Evolutionary conservation across 2,113 vertebrate genomes (phyloP).

Genomic region (Rissa tridactyla): DNA sequence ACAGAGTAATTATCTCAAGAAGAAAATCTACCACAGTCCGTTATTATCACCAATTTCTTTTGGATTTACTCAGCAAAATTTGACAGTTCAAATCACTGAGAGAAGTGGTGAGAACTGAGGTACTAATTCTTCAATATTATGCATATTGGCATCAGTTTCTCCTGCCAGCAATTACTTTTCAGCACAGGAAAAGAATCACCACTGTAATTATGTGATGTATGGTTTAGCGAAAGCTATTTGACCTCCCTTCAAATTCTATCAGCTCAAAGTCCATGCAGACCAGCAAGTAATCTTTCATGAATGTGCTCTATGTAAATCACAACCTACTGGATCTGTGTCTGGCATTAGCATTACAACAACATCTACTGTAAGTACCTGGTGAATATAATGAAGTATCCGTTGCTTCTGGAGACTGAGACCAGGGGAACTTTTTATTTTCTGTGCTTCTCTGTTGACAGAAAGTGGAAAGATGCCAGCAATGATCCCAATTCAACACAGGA

Average conservation of each 20-base stretch:
- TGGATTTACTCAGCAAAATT: conserved; percentile 12
- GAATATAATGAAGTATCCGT: not conserved
- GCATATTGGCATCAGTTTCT: conserved; percentile 1
- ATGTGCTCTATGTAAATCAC: conserved; percentile 30
- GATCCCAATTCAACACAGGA: not conserved
- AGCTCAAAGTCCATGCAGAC: conserved; percentile 16
- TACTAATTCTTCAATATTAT: conserved; percentile 34
- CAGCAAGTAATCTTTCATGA: conserved; percentile 4
- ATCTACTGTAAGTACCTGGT: not conserved
- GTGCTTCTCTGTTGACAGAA: not conserved
- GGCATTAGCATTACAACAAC: not conserved
- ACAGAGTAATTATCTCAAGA: conserved; percentile 12
- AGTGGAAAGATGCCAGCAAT: not conserved
- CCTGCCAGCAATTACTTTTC: conserved; percentile 43
- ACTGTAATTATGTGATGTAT: conserved; percentile 44
- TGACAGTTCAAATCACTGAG: conserved; percentile 7
- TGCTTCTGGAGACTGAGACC: not conserved
- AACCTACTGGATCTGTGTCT: not conserved
- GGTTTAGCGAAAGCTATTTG: conserved; percentile 49
- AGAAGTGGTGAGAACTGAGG: not conserved
- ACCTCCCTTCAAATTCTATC: conserved; percentile 38
- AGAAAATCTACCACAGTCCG: not conserved
- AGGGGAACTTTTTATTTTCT: not conserved
- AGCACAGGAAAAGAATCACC: not conserved
- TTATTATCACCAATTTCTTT: conserved; percentile 27